Evolutionary conservation across 2,797 vertebrate species (phyloP).

Genomic region (Geotrypetes seraphini): DNA sequence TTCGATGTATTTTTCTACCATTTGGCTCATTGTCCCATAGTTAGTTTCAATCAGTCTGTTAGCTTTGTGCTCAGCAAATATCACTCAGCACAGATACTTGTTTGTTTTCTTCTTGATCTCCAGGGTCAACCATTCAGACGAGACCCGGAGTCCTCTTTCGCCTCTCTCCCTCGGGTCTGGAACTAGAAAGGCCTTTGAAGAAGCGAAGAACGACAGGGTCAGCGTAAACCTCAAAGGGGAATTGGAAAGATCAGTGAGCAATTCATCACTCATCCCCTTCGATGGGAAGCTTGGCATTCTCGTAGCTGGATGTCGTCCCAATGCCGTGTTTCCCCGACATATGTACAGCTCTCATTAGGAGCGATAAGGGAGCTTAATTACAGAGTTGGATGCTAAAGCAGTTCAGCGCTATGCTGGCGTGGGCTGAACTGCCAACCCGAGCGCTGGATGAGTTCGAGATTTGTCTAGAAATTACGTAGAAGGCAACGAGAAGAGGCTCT

Average conservation of each 20-base stretch:
- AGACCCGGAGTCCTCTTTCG: slow-evolving; percentile 28
- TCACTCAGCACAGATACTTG: slow-evolving; percentile 5
- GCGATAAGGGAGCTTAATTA: no score
- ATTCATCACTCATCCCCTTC: slow-evolving; percentile 12
- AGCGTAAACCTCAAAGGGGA: slow-evolving; percentile 8
- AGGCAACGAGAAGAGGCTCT: no score
- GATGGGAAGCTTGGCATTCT: slow-evolving; percentile 3
- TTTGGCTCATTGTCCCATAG: slow-evolving; percentile 26
- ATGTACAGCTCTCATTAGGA: no score
- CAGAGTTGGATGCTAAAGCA: no score
- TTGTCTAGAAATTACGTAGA: no score
- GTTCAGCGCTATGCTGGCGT: no score
- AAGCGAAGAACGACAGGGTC: slow-evolving; percentile 29
- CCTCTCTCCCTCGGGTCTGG: slow-evolving; percentile 12
- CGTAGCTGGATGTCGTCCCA: no score
- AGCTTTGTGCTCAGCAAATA: slow-evolving; percentile 25
- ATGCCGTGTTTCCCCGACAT: no score
- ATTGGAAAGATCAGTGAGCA: slow-evolving; percentile 8
- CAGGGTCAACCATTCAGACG: slow-evolving; percentile 4
- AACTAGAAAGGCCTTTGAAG: slow-evolving; percentile 3
- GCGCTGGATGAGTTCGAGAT: no score
- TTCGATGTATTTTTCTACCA: slow-evolving; percentile 14
- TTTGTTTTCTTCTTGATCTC: slow-evolving; percentile 3
- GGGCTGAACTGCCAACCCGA: no score
- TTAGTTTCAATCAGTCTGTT: slow-evolving; percentile 20